Conservation (phyloP, 2,888 invertebrate species). For the Pachycephus smyrnensis region DNA sequence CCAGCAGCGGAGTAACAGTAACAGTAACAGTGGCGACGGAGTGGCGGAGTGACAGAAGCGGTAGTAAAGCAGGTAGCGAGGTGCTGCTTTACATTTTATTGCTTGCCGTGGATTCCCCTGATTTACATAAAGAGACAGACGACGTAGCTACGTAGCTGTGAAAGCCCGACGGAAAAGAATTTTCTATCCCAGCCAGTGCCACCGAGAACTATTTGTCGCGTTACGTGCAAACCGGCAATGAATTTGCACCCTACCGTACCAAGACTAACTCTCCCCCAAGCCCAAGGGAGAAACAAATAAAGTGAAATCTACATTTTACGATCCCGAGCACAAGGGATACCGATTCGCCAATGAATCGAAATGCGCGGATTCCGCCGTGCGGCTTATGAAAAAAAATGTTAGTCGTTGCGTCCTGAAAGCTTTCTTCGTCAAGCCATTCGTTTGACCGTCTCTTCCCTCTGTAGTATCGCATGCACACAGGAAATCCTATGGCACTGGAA, state of each 20-base stretch:
- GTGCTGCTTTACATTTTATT: slow-evolving; percentile 60
- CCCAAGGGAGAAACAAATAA: slow-evolving; percentile 4
- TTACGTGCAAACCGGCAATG: slow-evolving; percentile 21
- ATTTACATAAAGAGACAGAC: slow-evolving; percentile 44
- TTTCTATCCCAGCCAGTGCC: slow-evolving; percentile 25
- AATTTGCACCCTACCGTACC: slow-evolving; percentile 19
- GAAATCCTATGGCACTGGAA: no score
- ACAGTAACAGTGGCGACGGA: background rate
- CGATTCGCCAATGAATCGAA: background rate
- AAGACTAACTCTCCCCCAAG: background rate
- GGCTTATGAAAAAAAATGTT: background rate
- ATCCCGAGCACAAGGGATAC: background rate
- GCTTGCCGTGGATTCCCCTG: slow-evolving; percentile 50
- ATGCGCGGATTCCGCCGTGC: background rate
- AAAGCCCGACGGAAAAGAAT: slow-evolving; percentile 23
- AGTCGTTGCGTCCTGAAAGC: background rate
- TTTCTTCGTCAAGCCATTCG: background rate
- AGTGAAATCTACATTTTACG: slow-evolving; percentile 22
- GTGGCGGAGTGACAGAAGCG: background rate
- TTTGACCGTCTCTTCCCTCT: background rate
- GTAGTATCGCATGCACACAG: background rate
- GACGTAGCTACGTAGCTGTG: slow-evolving; percentile 15
- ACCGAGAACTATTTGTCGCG: slow-evolving; percentile 21
- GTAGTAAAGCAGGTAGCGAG: slow-evolving; percentile 12
- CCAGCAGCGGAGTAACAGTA: background rate